phyloP scores from a whole-genome alignment of 1,140 invertebrate genomes.

The Sinonovacula constricta region DNA sequence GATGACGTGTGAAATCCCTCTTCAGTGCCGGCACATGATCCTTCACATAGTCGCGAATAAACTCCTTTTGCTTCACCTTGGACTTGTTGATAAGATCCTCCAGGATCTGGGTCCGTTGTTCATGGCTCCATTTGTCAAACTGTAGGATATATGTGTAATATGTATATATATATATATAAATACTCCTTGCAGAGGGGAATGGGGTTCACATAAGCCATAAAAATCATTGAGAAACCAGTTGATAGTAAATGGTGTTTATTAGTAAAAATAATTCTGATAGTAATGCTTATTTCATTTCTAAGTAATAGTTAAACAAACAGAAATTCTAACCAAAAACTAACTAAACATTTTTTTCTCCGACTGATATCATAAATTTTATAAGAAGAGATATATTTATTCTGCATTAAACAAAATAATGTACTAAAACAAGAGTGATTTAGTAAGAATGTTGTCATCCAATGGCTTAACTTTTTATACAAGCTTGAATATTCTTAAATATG shows the following conservation, averaged over 20 bases:
- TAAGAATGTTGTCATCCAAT: neutral
- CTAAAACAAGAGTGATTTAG: neutral
- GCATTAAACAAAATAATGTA: neutral
- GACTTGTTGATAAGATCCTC: conserved; percentile 72
- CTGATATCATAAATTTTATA: neutral
- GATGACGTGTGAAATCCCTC: conserved; percentile 75
- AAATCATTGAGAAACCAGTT: too few relatives aligned
- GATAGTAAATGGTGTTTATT: too few relatives aligned
- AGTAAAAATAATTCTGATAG: too few relatives aligned
- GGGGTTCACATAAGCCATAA: too few relatives aligned
- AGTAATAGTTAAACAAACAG: too few relatives aligned
- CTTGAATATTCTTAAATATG: too few relatives aligned
- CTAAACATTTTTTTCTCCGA: neutral
- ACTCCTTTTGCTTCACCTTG: conserved; percentile 73
- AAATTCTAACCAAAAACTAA: conserved; percentile 71
- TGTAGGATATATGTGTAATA: too few relatives aligned
- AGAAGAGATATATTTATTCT: neutral
- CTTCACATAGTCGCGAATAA: conserved; percentile 66
- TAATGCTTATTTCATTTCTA: too few relatives aligned
- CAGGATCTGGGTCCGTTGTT: conserved; percentile 73
- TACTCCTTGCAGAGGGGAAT: too few relatives aligned
- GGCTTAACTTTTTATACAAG: too few relatives aligned
- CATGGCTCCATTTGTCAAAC: conserved; percentile 77
- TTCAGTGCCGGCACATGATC: conserved; percentile 65
- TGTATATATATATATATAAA: conserved; percentile 72